phyloP scores from a whole-genome alignment of 2,888 invertebrate species.

The Clunio marinus region DNA sequence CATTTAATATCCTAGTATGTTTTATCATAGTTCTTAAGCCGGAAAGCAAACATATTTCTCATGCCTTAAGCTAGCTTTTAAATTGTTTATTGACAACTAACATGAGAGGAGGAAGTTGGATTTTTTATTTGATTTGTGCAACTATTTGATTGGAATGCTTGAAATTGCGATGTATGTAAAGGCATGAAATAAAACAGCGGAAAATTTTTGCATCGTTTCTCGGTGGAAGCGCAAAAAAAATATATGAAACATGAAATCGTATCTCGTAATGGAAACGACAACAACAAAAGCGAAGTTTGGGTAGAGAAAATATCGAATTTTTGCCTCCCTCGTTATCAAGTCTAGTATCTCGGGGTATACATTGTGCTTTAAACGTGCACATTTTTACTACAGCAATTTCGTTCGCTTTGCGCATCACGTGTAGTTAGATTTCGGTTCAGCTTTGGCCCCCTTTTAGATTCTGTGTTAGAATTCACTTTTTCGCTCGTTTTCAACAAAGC shows the following conservation, averaged over 20 bases:
- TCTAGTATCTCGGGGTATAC: conserved; percentile 23
- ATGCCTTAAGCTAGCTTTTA: no score
- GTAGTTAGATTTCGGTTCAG: conserved; percentile 17
- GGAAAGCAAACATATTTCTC: no score
- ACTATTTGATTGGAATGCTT: not conserved
- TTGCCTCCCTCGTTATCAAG: conserved; percentile 34
- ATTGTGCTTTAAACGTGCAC: conserved; percentile 4
- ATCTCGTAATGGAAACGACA: not conserved
- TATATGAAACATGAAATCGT: no score
- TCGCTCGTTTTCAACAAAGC: not conserved
- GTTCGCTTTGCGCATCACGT: conserved; percentile 38
- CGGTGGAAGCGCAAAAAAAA: conserved; percentile 8
- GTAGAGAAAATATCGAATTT: conserved; percentile 37
- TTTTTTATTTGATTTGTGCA: not conserved
- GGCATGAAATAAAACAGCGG: conserved; percentile 11
- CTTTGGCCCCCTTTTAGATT: conserved; percentile 4
- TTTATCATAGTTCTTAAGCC: no score
- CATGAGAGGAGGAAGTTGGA: no score
- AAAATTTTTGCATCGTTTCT: not conserved
- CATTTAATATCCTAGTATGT: no score
- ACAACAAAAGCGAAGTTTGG: not conserved
- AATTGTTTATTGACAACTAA: no score
- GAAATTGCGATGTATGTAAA: not conserved
- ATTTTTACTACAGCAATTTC: not conserved
- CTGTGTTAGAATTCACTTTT: conserved; percentile 11